A percentile compares a stretch with the other conserved stretches of the same genome.
phyloP scores from a whole-genome alignment of 37 sponge, comb jelly and placozoan species.

The Geodia barretti region DNA sequence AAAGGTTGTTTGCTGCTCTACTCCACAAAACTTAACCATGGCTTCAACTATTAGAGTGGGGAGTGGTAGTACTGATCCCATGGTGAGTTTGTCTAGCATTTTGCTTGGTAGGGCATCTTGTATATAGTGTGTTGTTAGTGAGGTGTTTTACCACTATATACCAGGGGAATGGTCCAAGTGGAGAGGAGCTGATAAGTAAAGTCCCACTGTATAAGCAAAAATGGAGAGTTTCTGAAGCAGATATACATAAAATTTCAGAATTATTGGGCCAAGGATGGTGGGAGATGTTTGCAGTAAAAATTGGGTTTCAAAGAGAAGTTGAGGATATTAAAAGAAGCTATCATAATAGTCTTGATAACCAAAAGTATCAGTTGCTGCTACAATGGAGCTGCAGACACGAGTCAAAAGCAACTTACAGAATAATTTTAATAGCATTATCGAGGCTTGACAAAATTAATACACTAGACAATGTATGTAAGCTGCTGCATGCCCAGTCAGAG shows the following conservation, averaged over 20 bases:
- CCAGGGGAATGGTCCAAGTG: too few species aligned
- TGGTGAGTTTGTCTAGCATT: too few species aligned
- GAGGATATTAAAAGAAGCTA: background rate
- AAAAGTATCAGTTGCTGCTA: background rate
- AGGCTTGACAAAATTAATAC: background rate
- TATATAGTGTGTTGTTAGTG: too few species aligned
- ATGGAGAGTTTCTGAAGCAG: background rate
- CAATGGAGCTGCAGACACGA: background rate
- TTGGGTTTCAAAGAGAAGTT: background rate
- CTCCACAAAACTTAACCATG: too few species aligned
- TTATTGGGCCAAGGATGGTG: background rate
- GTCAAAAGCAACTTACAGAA: background rate
- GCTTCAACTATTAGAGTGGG: too few species aligned
- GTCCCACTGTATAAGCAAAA: too few species aligned
- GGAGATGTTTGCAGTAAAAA: background rate
- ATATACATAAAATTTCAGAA: background rate
- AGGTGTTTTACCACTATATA: too few species aligned
- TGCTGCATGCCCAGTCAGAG: background rate
- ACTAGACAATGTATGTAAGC: background rate
- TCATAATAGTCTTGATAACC: background rate
- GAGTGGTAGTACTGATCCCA: too few species aligned
- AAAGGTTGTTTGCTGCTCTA: too few species aligned
- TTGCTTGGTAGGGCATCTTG: too few species aligned
- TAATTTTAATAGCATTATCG: too few species aligned
- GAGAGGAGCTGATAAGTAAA: too few species aligned